phyloP scores from a whole-genome alignment of 2,113 vertebrate species.

The Campylomormyrus numenius region DNA sequence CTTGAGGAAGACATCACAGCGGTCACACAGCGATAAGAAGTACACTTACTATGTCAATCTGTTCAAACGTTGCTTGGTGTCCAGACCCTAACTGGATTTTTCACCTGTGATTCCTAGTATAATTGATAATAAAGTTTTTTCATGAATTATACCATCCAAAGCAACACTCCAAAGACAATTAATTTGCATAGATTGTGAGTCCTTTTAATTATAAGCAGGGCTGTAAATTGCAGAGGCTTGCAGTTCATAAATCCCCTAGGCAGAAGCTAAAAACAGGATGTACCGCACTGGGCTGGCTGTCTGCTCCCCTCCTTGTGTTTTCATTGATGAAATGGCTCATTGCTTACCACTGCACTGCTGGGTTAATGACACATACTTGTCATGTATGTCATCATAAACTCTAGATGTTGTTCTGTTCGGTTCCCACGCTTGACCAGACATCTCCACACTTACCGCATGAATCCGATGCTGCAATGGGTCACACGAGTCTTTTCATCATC shows the following conservation, averaged over 20 bases:
- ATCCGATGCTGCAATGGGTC: neutral
- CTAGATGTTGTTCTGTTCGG: neutral
- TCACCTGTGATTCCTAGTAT: neutral
- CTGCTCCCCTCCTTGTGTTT: neutral
- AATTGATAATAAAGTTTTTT: neutral
- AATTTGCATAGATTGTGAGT: neutral
- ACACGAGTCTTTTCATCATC: neutral
- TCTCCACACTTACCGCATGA: neutral
- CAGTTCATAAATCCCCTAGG: neutral
- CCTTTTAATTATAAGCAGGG: neutral
- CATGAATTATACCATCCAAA: neutral
- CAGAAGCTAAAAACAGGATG: neutral
- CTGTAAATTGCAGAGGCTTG: neutral
- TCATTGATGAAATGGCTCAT: neutral
- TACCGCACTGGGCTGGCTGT: neutral
- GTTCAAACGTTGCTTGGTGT: neutral
- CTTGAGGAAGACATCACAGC: neutral
- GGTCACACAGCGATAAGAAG: neutral
- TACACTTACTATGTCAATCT: neutral
- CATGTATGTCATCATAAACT: neutral
- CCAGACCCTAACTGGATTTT: neutral
- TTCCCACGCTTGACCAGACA: neutral
- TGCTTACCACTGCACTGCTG: neutral
- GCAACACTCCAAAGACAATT: neutral
- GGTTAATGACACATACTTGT: neutral